Percentiles rank a stretch among this genome's conserved stretches.
These are phyloP conservation scores for Acanthosoma haemorrhoidale DNA, from an alignment of 2,888 invertebrate genomes.

Conservation along the genomic window DNA sequence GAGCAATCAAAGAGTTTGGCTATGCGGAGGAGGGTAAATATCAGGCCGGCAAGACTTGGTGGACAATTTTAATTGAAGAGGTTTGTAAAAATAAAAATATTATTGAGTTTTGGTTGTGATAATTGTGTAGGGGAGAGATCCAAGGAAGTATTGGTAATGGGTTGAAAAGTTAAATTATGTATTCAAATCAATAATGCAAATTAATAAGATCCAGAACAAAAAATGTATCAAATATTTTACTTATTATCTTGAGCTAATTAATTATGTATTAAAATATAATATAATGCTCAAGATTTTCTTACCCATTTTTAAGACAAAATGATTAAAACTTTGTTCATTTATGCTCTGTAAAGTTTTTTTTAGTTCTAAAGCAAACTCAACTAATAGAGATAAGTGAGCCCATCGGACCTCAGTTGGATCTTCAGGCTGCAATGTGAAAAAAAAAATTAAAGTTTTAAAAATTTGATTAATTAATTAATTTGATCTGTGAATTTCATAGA, in stretches of 20 bases:
- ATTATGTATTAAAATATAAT: neutral
- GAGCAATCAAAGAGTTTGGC: no score
- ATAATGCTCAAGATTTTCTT: constrained; percentile 29
- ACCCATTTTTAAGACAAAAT: constrained; percentile 86
- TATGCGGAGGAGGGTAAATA: no score
- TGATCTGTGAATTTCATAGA: neutral
- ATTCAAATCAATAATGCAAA: no score
- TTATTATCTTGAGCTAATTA: neutral
- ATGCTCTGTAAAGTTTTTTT: constrained; percentile 85
- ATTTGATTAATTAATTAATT: neutral
- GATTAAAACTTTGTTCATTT: constrained; percentile 92
- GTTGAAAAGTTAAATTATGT: no score
- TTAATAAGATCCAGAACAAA: no score
- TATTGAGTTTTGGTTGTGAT: no score
- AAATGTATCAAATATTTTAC: no score
- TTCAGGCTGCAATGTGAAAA: constrained; percentile 54
- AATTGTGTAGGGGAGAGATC: no score
- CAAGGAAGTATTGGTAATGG: no score
- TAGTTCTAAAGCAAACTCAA: constrained; percentile 84
- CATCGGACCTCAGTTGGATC: constrained; percentile 70
- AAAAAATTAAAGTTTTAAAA: neutral
- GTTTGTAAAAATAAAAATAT: no score
- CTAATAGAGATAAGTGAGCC: constrained; percentile 76
- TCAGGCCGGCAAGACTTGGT: no score
- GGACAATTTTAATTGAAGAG: no score